Evolutionary conservation across 2,797 vertebrate genomes (phyloP), one percentile per base, ranked within the genome.

Genomic region (Pogonophryne albipinna): DNA sequence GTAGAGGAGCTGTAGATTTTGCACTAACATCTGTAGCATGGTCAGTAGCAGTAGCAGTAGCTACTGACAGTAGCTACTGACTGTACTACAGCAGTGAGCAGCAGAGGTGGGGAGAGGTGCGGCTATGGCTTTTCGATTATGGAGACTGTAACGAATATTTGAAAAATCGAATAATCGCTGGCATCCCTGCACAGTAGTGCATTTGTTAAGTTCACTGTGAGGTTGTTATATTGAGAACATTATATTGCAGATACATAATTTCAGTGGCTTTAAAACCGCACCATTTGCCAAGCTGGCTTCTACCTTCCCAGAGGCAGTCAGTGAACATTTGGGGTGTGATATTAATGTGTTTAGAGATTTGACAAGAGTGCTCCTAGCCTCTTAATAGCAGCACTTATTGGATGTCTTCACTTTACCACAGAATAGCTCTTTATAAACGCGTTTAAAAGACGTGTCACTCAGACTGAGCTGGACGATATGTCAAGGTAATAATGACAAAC

Each of bases 401-500:
- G 74, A 74, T 82, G 76, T 72, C 55, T 19, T 76, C 72, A 79
- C 84, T 84, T 88, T 83, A 83, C 78, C 83, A 79, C 80, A 68
- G 80, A 89, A 85, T 65, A 34, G 73, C 79, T 84, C 88, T 87
- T 89, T 81, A 76, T 78, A 85, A 85, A 83, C 1, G 4, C 11
- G 68, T 85, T 87, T 83, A 82, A 83, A 71, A 79, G 87, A 76
- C 53, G 71, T 80, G 84, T 87, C 86, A 84, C 59, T 85, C 71
- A 23, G 66, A 84, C 7, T 55, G 59, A 68, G 73, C 71, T 60
- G 80, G 80, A 71, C 34, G 23, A 46, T 47, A 50, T 66, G 77
- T 74, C 15, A 20, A 12, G 27, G 44, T 90, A 84, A 86, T 91
- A 87, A 85, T 88, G 90, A 85, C 82, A 69, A 84, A 90, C 64